Base-by-base conservation (phyloP, 1,140 invertebrate genomes). In the Zaprionus capensis region DNA sequence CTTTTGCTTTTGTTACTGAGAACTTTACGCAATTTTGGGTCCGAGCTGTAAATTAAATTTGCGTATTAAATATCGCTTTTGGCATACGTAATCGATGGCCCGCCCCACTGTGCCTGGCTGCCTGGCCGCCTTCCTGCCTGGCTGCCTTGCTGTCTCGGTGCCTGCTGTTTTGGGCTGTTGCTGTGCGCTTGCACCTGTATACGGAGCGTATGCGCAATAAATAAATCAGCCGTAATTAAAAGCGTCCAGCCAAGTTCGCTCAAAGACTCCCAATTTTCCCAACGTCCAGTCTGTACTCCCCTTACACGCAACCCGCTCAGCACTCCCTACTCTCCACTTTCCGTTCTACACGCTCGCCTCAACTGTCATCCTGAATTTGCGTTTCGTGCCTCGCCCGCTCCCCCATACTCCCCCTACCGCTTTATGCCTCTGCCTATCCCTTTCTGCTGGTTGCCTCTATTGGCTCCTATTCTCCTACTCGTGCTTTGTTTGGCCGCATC, bases 171-270 rank as follows among this genome's bases (percentile, higher is more conserved):
- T 44, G 65, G 38, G 9, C 31, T 34, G 31, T 34, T 34, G 31
- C 31, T 34, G 38, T 36, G 26, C 22, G 34, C 41, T 59, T 68
- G 78, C 72, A 64, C 67, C 72, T 75, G 56, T 66, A 82, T 55
- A 64, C 83, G 79, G 56, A 67, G 66, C 82, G 82, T 85, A 81
- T 84, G 78, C 81, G 81, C 81, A 83, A 83, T 83, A 83, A 85
- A 83, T 83, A 86, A 86, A 86, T 86, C 82, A 87, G 80, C 44
- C 66, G 83, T 87, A 86, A 86, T 86, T 86, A 86, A 86, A 87
- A 82, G 74, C 61, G 61, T 59, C 61, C 68, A 46, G 61, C 58
- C 51, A 71, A 71, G 72, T 64, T 71, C 53, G 41, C 41, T 55
- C 22, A 58, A 61, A 69, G 67, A 15, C 65, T 58, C 55, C 38